A percentile compares a stretch with the other conserved stretches of the same genome.
These are phyloP conservation scores for Epizoanthus rinbou DNA, from an alignment of 92 coral and sea anemone species.

Conservation along the genomic window DNA sequence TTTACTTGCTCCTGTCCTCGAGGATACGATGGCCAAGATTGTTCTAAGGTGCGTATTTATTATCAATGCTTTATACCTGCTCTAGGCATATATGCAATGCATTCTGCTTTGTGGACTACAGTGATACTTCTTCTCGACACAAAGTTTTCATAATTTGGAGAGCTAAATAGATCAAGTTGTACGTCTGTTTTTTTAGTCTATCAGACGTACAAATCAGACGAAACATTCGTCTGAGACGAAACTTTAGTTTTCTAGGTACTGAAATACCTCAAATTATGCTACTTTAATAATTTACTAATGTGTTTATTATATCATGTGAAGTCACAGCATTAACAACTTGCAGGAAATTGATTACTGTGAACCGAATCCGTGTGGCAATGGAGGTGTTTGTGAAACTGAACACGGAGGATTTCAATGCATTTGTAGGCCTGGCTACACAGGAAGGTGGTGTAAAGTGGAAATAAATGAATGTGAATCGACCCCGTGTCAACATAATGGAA, in stretches of 20 bases:
- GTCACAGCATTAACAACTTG: neutral
- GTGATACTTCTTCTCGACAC: no score
- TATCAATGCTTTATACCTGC: no score
- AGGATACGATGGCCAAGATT: neutral
- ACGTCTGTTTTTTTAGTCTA: no score
- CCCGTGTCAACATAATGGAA: slow-evolving; percentile 35
- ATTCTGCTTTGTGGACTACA: no score
- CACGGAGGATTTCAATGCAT: neutral
- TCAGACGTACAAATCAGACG: no score
- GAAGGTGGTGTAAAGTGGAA: slow-evolving; percentile 19
- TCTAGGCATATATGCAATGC: no score
- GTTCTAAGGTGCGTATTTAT: neutral
- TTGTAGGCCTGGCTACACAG: neutral
- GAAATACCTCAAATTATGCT: no score
- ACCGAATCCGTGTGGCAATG: slow-evolving; percentile 27
- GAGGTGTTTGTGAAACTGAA: slow-evolving; percentile 3
- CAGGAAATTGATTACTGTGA: slow-evolving; percentile 3
- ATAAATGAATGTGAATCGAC: slow-evolving; percentile 37
- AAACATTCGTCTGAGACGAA: no score
- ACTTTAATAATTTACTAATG: neutral
- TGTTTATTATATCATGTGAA: neutral
- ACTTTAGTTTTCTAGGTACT: no score
- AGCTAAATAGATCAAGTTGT: no score
- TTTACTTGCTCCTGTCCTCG: slow-evolving; percentile 6
- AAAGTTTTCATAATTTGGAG: no score